Evolutionary conservation across 2,888 invertebrate genomes (phyloP).

Genomic region (Oscheius sp.): DNA sequence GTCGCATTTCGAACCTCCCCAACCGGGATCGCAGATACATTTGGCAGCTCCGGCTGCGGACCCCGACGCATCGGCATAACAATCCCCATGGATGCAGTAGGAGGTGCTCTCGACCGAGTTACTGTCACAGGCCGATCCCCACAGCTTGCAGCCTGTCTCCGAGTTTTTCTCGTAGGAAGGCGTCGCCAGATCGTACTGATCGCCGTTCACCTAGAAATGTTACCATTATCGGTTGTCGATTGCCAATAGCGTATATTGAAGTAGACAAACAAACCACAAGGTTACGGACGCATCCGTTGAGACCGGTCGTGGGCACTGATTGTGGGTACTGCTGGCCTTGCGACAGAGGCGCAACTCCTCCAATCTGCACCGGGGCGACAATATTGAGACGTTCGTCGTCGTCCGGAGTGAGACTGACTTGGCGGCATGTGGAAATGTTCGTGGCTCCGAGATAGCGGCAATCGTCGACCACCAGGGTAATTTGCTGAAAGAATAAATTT

Average conservation of each 20-base stretch:
- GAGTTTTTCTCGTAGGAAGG: constrained; percentile 79
- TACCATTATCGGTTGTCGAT: neutral
- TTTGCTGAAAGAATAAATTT: constrained; percentile 37
- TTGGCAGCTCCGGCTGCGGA: constrained; percentile 73
- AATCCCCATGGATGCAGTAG: constrained; percentile 70
- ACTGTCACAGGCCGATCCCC: constrained; percentile 87
- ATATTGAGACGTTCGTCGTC: constrained; percentile 72
- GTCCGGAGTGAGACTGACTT: constrained; percentile 57
- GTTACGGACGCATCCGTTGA: constrained; percentile 95
- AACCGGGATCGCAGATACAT: constrained; percentile 95
- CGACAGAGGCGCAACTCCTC: constrained; percentile 78
- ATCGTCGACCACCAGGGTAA: constrained; percentile 67
- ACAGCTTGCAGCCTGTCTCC: constrained; percentile 85
- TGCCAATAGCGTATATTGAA: neutral
- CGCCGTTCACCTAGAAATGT: constrained; percentile 85
- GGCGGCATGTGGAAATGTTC: constrained; percentile 56
- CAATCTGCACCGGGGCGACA: constrained; percentile 78
- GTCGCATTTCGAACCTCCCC: constrained; percentile 81
- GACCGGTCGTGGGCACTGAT: constrained; percentile 77
- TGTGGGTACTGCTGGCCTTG: constrained; percentile 53
- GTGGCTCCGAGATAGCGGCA: constrained; percentile 57
- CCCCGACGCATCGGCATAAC: constrained; percentile 60
- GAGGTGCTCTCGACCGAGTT: constrained; percentile 81
- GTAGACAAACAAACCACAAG: constrained; percentile 74
- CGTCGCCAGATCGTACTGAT: constrained; percentile 91